Evolutionary conservation across 2,113 vertebrate genomes (phyloP).

Genomic region (Trogon melanurus): DNA sequence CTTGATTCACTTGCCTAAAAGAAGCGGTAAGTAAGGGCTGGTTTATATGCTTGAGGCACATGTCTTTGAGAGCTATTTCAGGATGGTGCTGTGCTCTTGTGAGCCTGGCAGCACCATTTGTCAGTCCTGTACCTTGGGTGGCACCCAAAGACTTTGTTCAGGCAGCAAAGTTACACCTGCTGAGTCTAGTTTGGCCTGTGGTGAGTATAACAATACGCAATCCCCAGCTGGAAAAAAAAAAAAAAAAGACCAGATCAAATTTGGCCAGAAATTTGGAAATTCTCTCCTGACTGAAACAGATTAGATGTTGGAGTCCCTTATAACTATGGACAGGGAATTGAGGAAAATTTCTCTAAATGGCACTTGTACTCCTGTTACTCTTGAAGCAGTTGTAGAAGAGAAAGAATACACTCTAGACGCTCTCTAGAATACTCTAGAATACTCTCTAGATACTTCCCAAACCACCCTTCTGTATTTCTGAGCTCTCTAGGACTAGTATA

Average conservation of each 20-base stretch:
- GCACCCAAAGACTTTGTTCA: background rate
- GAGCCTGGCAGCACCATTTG: background rate
- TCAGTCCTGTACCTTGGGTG: background rate
- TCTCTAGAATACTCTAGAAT: too few relatives aligned
- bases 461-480: background rate
- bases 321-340: background rate
- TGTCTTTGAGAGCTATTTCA: background rate
- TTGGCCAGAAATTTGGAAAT: background rate
- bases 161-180: background rate
- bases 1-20: background rate
- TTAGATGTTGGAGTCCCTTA: background rate
- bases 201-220: background rate
- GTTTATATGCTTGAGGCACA: rapidly evolving
- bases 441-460: background rate
- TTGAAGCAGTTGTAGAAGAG: background rate
- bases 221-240: background rate
- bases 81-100: background rate
- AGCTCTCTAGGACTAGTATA: background rate
- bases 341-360: background rate
- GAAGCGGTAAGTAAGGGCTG: background rate
- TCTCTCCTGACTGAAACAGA: background rate
- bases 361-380: background rate
- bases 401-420: too few relatives aligned
- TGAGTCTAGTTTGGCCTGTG: background rate
- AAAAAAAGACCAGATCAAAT: background rate